Evolutionary conservation across 2,888 invertebrate genomes (phyloP), one percentile per base, ranked within the genome.

Genomic region (Drosophila siamana): DNA sequence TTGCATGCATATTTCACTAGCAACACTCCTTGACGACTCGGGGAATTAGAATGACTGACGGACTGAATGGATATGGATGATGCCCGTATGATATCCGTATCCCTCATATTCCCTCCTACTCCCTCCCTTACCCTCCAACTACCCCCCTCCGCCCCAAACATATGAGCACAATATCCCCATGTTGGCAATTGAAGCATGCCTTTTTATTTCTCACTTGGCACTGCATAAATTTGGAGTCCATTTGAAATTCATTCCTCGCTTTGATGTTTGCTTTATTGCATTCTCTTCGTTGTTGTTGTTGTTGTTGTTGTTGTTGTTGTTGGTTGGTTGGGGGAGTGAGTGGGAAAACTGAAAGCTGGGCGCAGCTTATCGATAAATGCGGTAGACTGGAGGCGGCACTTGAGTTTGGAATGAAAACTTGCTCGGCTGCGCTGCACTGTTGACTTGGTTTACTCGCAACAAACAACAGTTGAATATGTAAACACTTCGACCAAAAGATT

Each of bases 251-350:
- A 63, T 70, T 51, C 55, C 36, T 65, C 52, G 66, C 83, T 78
- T 79, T 82, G 76, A 78, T 77, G 77, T 77, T 77, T 81, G 69
- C 69, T 76, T 71, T 76, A 76, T 76, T 56, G 72, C 65, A 65
- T 48, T 65, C 46, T 16, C 7, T 28, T 47, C 46, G 11, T 36
- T 40, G 43, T 30, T 47, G 22, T 43, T 36, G 16, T 6, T 51
- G 50, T 11, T 24, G 19, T 15, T 61, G 8, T 8, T 60, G 38
- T n/a, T 26, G 36, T 3, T 51, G 38, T 28, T 47, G 38, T 24
- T 46, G 30, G 5, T 11, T 46, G 13, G 13, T 16, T 11, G 8
- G 19, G 9, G 19, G 11, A 41, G 11, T 8, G 15, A 6, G 15
- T n/a, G 9, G 1, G 9, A 13, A 46, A 63, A 19, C 43, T 26